Base-by-base conservation (phyloP, 2,797 vertebrate genomes). In the Graptemys geographica region DNA sequence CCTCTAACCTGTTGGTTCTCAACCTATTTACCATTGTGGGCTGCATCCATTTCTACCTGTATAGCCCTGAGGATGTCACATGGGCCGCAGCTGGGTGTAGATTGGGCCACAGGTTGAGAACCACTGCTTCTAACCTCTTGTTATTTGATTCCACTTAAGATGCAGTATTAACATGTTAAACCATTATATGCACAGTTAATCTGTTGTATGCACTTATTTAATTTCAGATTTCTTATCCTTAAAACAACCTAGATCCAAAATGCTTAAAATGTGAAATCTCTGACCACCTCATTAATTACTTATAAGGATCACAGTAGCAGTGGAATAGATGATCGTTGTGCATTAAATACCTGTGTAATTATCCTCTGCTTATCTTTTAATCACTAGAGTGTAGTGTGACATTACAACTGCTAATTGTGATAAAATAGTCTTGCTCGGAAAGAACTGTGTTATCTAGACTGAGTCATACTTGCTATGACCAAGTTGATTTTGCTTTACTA, bases 301-400 rank as follows among this genome's bases (percentile, higher is more conserved):
- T 86, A 88, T 86, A 91, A 83, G 81, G 89, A 37, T 11, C 9
- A 23, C 3, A 4, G 28, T 78, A 33, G 13, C 31, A 86, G 37
- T 44, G 72, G 52, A 59, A 74, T 49, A 1, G 62, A 79, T 47
- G 4, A 79, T 59, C 72, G 94, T 83, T 88, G 85, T 83, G 41
- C 25, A 76, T 27, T 76, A 76, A 76, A 76, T 13, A 12, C 23
- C 72, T 76, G 72, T 44, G 28, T 76, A 11, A 27, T 47, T 47
- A 76, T 44, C 23, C 41, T 76, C 41, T 76, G 23, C 44, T 87
- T 84, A 52, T 1, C 69, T 72, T 92, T 72, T 91, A 81, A 79
- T 98, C 55, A 3, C 92, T 98, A 97, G 97, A 95, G 94, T 94
- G 92, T 97, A 94, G 95, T 97, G 1, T 97, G 94, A 94, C 87